Evolutionary conservation across 2,888 invertebrate species (phyloP).

Genomic region (Drosophila picticornis): DNA sequence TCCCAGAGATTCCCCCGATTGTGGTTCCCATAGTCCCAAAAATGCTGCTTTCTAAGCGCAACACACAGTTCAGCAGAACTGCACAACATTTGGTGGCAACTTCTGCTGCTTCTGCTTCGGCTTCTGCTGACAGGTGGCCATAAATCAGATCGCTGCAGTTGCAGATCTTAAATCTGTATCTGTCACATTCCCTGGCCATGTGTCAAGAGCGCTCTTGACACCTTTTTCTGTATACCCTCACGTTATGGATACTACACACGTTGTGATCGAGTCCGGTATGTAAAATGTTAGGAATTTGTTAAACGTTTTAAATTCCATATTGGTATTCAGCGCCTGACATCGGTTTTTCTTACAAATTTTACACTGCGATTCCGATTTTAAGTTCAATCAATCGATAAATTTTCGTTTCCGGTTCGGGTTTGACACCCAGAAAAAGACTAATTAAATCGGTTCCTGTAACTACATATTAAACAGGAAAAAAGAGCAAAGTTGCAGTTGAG

Average conservation of each 20-base stretch:
- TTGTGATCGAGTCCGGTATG: background rate
- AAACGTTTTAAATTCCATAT: too few relatives aligned
- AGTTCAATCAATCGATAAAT: background rate
- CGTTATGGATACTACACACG: background rate
- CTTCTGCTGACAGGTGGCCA: slow-evolving; percentile 29
- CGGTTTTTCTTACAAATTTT: too few relatives aligned
- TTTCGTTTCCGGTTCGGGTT: background rate
- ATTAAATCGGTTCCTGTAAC: background rate
- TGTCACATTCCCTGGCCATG: slow-evolving; percentile 46
- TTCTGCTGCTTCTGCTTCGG: background rate
- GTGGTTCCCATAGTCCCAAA: slow-evolving; percentile 26
- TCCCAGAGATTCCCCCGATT: slow-evolving; percentile 35
- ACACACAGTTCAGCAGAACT: slow-evolving; percentile 25
- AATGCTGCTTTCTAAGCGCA: slow-evolving; percentile 42
- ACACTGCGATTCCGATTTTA: too few relatives aligned
- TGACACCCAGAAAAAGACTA: background rate
- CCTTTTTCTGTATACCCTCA: slow-evolving; percentile 13
- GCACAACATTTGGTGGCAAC: slow-evolving; percentile 12
- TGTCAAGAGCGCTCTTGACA: slow-evolving; percentile 48
- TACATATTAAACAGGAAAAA: background rate
- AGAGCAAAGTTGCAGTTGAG: background rate
- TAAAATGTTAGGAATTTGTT: too few relatives aligned
- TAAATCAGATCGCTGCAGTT: slow-evolving; percentile 58
- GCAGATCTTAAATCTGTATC: slow-evolving; percentile 49
- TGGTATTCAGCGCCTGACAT: too few relatives aligned